A percentile compares a stretch with the other conserved stretches of the same genome.
phyloP scores from a whole-genome alignment of 2,888 invertebrate species.

The Napeogenes sylphis region DNA sequence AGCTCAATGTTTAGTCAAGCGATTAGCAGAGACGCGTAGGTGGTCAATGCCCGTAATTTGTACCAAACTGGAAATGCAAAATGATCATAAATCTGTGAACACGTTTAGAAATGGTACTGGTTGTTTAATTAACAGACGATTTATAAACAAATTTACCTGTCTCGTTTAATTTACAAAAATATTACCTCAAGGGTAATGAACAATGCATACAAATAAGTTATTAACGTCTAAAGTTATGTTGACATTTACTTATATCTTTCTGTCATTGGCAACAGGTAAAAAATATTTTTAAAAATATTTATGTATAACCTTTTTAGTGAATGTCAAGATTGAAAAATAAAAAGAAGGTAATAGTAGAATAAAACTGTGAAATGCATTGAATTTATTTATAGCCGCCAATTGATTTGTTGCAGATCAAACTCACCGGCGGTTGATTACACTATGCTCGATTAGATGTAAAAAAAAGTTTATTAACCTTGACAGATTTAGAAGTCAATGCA shows the following conservation, averaged over 20 bases:
- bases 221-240: not conserved
- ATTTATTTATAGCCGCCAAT: slow-evolving; percentile 54
- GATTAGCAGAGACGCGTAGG: slow-evolving; percentile 47
- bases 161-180: not conserved
- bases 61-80: slow-evolving; percentile 35
- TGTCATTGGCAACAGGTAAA: no score
- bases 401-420: slow-evolving; percentile 46
- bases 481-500: no score
- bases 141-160: slow-evolving; percentile 1
- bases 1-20: slow-evolving; percentile 46
- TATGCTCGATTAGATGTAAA: not conserved
- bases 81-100: slow-evolving; percentile 22
- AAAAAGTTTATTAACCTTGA: slow-evolving; percentile 4
- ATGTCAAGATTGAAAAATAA: no score
- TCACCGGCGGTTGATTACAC: not conserved
- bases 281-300: no score
- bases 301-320: no score
- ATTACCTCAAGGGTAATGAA: not conserved
- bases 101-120: slow-evolving; percentile 16
- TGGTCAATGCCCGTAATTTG: slow-evolving; percentile 47
- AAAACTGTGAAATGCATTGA: slow-evolving; percentile 43
- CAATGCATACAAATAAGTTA: slow-evolving; percentile 2
- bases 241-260: no score
- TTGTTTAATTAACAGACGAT: slow-evolving; percentile 6
- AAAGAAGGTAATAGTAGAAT: slow-evolving; percentile 21